Percentiles rank a stretch among this genome's conserved stretches.
These are phyloP conservation scores for Oriolus oriolus DNA, from an alignment of 2,113 vertebrate genomes.

Conservation along the genomic window DNA sequence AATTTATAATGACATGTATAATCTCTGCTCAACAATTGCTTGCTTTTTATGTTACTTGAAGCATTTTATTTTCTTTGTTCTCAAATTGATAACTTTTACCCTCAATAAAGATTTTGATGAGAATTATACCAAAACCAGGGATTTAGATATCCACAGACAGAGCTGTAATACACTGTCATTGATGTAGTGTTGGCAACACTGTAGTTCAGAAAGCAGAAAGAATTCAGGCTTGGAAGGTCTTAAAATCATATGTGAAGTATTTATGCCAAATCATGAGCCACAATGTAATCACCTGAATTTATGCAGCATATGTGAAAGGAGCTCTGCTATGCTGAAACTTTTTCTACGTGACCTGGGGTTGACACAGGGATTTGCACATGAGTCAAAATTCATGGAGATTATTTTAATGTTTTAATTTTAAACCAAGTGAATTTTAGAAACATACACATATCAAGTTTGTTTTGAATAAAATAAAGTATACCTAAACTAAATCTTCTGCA, in stretches of 20 bases:
- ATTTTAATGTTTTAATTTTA: not conserved
- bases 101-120: not conserved
- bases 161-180: not conserved
- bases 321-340: not conserved
- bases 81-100: conserved; percentile 5
- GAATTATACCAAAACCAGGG: not conserved
- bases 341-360: not conserved
- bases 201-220: not conserved
- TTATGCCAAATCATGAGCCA: conserved; percentile 25
- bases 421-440: not conserved
- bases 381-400: not conserved
- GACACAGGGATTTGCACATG: not conserved
- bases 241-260: not conserved
- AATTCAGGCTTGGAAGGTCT: not conserved
- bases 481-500: not conserved
- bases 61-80: conserved; percentile 9
- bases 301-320: not conserved
- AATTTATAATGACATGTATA: conserved; percentile 11
- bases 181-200: not conserved
- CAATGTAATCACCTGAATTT: not conserved
- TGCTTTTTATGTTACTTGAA: not conserved
- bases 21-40: not conserved
- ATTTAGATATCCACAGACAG: not conserved
- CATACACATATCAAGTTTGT: not conserved
- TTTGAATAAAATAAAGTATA: not conserved